These are phyloP conservation scores for zebrafish (Danio rerio) DNA, from an alignment of 2,113 vertebrate genomes.

Conservation along the genomic window DNA sequence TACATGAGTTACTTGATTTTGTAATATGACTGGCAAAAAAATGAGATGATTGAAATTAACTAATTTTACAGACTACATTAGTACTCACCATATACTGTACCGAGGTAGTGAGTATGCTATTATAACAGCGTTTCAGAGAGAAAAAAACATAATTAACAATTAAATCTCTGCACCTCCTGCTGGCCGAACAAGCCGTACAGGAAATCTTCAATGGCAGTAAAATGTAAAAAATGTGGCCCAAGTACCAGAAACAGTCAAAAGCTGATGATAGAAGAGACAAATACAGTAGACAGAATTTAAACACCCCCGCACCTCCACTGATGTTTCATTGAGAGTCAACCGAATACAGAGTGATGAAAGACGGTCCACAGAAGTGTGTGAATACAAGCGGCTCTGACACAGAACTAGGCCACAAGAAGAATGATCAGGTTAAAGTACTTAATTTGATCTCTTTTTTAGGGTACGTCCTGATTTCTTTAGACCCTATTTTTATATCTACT, in stretches of 20 bases:
- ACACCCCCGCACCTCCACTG: neutral
- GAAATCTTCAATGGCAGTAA: constrained; percentile 14
- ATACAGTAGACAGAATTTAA: neutral
- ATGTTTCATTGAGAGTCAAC: neutral
- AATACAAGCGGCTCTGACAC: neutral
- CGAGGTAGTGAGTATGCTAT: neutral
- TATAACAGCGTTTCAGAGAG: neutral
- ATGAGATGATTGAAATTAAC: too few relatives aligned
- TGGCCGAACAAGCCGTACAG: neutral
- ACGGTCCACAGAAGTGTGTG: neutral
- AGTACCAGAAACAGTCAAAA: neutral
- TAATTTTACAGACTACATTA: too few relatives aligned
- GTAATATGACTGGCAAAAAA: too few relatives aligned
- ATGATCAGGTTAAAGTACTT: neutral
- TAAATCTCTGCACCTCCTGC: neutral
- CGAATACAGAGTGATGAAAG: neutral
- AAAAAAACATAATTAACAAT: neutral
- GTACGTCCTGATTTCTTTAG: constrained; percentile 9
- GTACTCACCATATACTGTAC: neutral
- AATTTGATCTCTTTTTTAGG: neutral
- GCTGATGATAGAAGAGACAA: constrained; percentile 14
- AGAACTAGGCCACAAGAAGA: constrained; percentile 27
- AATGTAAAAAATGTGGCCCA: neutral
- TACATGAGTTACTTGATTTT: too few relatives aligned
- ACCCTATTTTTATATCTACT: constrained; percentile 20